Percentiles rank a stretch among this genome's conserved stretches.
phyloP scores from a whole-genome alignment of 2,113 vertebrate species.

The Oryzias javanicus region DNA sequence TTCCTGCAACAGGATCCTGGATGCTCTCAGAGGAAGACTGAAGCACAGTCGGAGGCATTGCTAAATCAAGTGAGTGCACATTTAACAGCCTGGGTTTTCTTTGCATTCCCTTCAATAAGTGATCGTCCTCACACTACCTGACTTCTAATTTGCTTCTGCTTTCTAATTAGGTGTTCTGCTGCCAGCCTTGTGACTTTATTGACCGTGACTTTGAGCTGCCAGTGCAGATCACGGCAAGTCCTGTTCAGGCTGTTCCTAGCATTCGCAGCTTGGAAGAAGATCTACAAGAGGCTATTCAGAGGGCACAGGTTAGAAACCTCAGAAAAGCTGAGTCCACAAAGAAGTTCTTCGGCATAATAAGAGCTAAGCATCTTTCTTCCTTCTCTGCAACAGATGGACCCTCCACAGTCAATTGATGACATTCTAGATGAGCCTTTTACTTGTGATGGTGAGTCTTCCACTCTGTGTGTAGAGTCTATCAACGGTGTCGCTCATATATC shows the following conservation, averaged over 20 bases:
- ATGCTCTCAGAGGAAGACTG: slow-evolving; percentile 54
- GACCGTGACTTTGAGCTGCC: slow-evolving; percentile 83
- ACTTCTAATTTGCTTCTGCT: slow-evolving; percentile 13
- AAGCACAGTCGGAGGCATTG: slow-evolving; percentile 55
- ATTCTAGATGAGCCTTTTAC: slow-evolving; percentile 81
- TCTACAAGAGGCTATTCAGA: slow-evolving; percentile 88
- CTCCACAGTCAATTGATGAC: slow-evolving; percentile 84
- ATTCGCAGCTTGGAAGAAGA: slow-evolving; percentile 86
- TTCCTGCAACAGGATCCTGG: slow-evolving; percentile 82
- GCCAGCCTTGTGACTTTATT: slow-evolving; percentile 77
- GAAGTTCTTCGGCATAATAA: not conserved
- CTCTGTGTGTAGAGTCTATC: slow-evolving; percentile 9
- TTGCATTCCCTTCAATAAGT: slow-evolving; percentile 10
- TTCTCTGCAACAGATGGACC: slow-evolving; percentile 78
- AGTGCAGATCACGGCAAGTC: slow-evolving; percentile 84
- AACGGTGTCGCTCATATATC: slow-evolving; percentile 9
- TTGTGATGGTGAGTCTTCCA: slow-evolving; percentile 72
- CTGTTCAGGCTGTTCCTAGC: slow-evolving; percentile 64
- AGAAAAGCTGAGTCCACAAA: slow-evolving; percentile 1
- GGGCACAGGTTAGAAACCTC: slow-evolving; percentile 79
- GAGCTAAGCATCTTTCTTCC: slow-evolving; percentile 7
- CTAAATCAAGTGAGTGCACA: too few species aligned
- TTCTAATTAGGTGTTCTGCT: slow-evolving; percentile 72
- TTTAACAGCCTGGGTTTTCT: not conserved
- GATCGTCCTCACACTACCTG: slow-evolving; percentile 9